A percentile compares a stretch with the other conserved stretches of the same genome.
Conservation (phyloP, 92 coral and sea anemone species). For the Actinostola sp. region DNA sequence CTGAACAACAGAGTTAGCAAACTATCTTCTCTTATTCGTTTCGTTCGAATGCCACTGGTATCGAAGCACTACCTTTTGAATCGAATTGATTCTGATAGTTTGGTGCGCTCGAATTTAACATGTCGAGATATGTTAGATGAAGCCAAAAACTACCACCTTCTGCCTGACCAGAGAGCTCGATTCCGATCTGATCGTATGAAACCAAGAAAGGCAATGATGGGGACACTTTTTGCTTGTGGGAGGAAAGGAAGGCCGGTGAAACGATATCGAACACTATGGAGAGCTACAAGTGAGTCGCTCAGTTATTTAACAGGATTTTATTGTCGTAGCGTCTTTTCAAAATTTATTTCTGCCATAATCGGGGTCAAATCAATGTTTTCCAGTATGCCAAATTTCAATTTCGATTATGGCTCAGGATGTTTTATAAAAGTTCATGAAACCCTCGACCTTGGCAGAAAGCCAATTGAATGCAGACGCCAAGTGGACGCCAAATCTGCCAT, state of each 20-base stretch:
- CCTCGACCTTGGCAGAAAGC: slow-evolving; percentile 23
- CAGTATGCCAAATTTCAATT: too few species aligned
- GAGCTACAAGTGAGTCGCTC: slow-evolving; percentile 80
- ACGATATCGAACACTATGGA: slow-evolving; percentile 96
- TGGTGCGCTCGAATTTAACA: slow-evolving; percentile 84
- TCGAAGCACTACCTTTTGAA: slow-evolving; percentile 87
- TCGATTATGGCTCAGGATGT: too few species aligned
- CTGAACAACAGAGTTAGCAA: slow-evolving; percentile 72
- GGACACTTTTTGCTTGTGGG: slow-evolving; percentile 92
- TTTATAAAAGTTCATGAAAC: too few species aligned
- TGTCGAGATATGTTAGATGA: slow-evolving; percentile 95
- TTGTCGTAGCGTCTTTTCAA: too few species aligned
- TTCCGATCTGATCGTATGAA: slow-evolving; percentile 88
- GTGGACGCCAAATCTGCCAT: too few species aligned
- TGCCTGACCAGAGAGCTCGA: slow-evolving; percentile 87
- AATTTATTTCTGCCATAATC: too few species aligned
- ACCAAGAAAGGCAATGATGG: slow-evolving; percentile 93
- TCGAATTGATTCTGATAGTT: slow-evolving; percentile 80
- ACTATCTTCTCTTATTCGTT: slow-evolving; percentile 74
- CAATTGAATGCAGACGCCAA: neutral
- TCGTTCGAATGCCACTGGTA: slow-evolving; percentile 91
- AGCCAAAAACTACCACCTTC: slow-evolving; percentile 93
- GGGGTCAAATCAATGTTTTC: too few species aligned
- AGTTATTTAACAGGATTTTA: too few species aligned
- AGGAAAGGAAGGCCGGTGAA: slow-evolving; percentile 99